Evolutionary conservation across 2,888 invertebrate species (phyloP).

Genomic region (Leptopterna dolabrata): DNA sequence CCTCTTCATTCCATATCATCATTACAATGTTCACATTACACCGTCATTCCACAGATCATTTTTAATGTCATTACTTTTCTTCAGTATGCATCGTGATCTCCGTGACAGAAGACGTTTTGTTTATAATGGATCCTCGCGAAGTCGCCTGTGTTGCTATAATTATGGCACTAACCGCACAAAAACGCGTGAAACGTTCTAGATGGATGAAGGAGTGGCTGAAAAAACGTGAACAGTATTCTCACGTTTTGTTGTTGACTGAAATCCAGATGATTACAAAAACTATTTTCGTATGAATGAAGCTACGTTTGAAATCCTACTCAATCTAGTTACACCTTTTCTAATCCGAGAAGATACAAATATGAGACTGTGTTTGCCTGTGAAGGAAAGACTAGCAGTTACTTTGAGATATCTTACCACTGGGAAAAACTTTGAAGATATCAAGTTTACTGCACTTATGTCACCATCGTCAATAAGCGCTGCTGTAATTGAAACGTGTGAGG

Average conservation of each 20-base stretch:
- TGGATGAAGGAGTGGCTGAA: constrained; percentile 36
- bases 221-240: too few species aligned
- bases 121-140: constrained; percentile 17
- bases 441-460: constrained; percentile 52
- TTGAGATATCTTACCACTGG: constrained; percentile 55
- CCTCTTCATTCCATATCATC: too few species aligned
- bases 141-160: constrained; percentile 33
- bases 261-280: too few species aligned
- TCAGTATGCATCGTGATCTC: background rate
- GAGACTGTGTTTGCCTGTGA: constrained; percentile 5
- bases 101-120: background rate
- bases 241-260: background rate
- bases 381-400: constrained; percentile 43
- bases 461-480: constrained; percentile 49
- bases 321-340: constrained; percentile 43
- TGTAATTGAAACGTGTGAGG: constrained; percentile 58
- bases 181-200: constrained; percentile 11
- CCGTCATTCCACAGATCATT: too few species aligned
- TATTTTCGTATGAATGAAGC: background rate
- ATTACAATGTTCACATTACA: too few species aligned
- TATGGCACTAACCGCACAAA: background rate
- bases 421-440: constrained; percentile 52
- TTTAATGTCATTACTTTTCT: too few species aligned
- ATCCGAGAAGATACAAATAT: constrained; percentile 24
- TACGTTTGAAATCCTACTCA: constrained; percentile 10